These are phyloP conservation scores for Leuctra nigra DNA, from an alignment of 2,888 invertebrate species.

Conservation along the genomic window DNA sequence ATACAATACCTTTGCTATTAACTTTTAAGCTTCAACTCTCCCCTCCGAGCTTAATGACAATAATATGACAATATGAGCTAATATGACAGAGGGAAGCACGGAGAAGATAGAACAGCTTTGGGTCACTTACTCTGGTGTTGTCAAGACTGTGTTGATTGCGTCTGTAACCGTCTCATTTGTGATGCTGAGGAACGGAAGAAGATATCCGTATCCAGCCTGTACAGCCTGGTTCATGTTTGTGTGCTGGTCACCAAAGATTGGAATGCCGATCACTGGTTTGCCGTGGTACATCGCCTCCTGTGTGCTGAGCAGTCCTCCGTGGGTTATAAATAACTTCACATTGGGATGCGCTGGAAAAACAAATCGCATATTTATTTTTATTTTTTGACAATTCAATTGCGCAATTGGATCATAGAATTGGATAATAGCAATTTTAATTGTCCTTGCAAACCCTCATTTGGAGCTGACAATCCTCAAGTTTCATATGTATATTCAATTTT, in stretches of 20 bases:
- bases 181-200: constrained; percentile 38
- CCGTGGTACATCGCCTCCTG: constrained; percentile 33
- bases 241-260: constrained; percentile 34
- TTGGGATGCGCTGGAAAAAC: constrained; percentile 43
- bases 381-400: neutral
- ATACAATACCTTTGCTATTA: too few species aligned
- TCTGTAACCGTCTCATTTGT: constrained; percentile 38
- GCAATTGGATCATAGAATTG: neutral
- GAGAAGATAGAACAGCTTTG: neutral
- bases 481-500: too few species aligned
- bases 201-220: constrained; percentile 38
- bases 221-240: constrained; percentile 39
- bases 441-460: neutral
- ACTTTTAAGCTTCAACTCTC: too few species aligned
- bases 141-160: constrained; percentile 41
- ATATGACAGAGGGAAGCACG: too few species aligned
- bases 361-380: neutral
- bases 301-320: constrained; percentile 50
- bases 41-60: too few species aligned
- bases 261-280: constrained; percentile 31
- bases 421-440: neutral
- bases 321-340: constrained; percentile 50
- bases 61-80: too few species aligned
- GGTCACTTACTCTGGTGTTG: constrained; percentile 42
- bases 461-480: too few species aligned